A percentile compares a stretch with the other conserved stretches of the same genome.
Conservation (phyloP, 2,113 vertebrate genomes). For the Calyptommatus sinebrachiatus region DNA sequence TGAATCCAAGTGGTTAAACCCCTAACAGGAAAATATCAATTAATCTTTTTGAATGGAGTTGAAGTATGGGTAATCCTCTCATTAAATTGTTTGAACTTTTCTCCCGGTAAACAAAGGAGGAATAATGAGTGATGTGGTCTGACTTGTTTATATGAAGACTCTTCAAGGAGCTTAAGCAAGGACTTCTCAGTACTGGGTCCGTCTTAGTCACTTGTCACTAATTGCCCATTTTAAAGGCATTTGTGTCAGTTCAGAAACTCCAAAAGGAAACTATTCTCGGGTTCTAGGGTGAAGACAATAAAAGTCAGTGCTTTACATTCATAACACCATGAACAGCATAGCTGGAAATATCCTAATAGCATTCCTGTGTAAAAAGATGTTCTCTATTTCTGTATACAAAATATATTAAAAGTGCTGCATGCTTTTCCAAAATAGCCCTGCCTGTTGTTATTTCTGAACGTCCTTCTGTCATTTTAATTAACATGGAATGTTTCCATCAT, state of each 20-base stretch:
- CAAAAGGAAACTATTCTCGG: conserved; percentile 62
- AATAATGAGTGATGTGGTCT: conserved; percentile 83
- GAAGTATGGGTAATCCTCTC: conserved; percentile 90
- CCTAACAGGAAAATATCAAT: conserved; percentile 93
- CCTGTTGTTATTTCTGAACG: neutral
- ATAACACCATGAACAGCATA: conserved; percentile 5
- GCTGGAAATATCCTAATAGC: neutral
- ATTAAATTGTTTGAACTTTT: conserved; percentile 86
- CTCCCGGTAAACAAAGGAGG: conserved; percentile 82
- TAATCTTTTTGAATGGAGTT: conserved; percentile 85
- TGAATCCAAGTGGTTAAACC: conserved; percentile 76
- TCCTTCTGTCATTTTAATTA: conserved; percentile 1
- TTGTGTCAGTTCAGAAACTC: conserved; percentile 73
- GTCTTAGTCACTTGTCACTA: conserved; percentile 81
- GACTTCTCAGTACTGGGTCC: conserved; percentile 76
- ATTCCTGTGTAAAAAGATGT: conserved; percentile 14
- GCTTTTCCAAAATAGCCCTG: conserved; percentile 20
- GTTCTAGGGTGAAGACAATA: conserved; percentile 52
- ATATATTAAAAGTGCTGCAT: neutral
- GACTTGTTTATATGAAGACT: conserved; percentile 84
- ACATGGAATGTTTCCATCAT: neutral
- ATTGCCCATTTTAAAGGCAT: conserved; percentile 84
- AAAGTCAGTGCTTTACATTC: conserved; percentile 51
- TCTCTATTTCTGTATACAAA: conserved; percentile 4
- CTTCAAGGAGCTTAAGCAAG: conserved; percentile 87